Base-by-base conservation (phyloP, 2,888 invertebrate genomes). In the Drosophila helvetica region DNA sequence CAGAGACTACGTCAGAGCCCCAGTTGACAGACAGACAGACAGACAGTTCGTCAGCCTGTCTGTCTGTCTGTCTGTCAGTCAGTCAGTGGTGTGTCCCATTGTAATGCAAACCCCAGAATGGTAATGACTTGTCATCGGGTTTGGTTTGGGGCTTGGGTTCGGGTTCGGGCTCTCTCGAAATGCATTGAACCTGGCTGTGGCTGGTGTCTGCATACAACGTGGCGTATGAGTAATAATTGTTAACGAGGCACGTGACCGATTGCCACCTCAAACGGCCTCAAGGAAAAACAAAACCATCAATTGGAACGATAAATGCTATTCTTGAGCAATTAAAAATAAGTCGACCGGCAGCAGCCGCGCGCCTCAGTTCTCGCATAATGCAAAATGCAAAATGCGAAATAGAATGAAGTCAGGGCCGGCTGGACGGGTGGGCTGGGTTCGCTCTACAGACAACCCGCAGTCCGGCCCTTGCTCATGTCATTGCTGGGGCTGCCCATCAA, bases 151-250 rank as follows among this genome's bases (percentile, higher is more conserved):
- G 1, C 6, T 38, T 38, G 38, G 38, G 5, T 38, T 38, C 38
- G 38, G 38, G 38, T 38, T 38, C 15, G 38, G 15, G 56, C 53
- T 45, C 77, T 78, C 79, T 58, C 58, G 17, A 67, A 87, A 87
- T 81, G 83, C 82, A 79, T 85, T 82, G 82, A 82, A 82, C 88
- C 64, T 64, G 38, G 38, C 38, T 38, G 38, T 4, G 5, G 12
- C 33, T 33, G 63, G 3, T 58, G 65, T 51, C 66, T 58, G 46
- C 54, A 58, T 19, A 54, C 88, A 82, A 87, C 88, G 86, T 87
- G 82, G 82, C 82, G 78, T 75, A 82, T 87, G 75, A 67, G 79
- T 85, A 85, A 81, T 68, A 71, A 76, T 66, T 57, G 68, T 56
- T 66, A 68, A 48, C 50, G 56, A 19, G 43, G 56, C 66, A 66